These are phyloP conservation scores for Epizoanthus ramosus DNA, from an alignment of 92 coral and sea anemone genomes.

Conservation along the genomic window DNA sequence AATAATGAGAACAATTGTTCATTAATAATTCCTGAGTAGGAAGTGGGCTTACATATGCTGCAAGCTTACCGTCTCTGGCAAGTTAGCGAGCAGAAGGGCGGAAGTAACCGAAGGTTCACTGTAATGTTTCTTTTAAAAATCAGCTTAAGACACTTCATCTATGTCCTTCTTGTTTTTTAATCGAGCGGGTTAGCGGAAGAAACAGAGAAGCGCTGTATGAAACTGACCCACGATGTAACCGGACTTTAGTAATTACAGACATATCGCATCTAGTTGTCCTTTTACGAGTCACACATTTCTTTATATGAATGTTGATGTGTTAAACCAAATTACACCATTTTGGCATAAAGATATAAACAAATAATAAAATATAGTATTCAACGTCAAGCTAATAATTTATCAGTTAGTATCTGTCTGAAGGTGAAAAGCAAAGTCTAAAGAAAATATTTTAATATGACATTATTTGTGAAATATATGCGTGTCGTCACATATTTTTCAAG, in stretches of 20 bases:
- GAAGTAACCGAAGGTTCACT: neutral
- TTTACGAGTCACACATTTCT: neutral
- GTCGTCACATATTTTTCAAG: neutral
- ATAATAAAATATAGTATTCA: neutral
- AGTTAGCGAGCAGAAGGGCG: neutral
- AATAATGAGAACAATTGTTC: conserved; percentile 20
- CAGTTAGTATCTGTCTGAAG: neutral
- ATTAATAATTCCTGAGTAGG: conserved; percentile 15
- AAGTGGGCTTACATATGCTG: neutral
- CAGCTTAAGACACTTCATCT: neutral
- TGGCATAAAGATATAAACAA: conserved; percentile 6
- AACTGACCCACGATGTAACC: neutral
- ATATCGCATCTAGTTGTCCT: neutral
- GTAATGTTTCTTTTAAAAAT: neutral
- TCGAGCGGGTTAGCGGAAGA: neutral
- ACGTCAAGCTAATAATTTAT: neutral
- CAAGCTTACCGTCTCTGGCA: neutral
- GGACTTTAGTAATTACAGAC: neutral
- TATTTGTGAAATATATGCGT: neutral
- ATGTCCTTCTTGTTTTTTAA: neutral
- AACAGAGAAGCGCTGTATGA: neutral
- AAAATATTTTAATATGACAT: neutral
- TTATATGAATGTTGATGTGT: neutral
- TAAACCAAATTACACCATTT: conserved; percentile 4
- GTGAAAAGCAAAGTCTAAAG: neutral